Base-by-base conservation (phyloP, 2,113 vertebrate species). In the Bambusicola thoracicus region DNA sequence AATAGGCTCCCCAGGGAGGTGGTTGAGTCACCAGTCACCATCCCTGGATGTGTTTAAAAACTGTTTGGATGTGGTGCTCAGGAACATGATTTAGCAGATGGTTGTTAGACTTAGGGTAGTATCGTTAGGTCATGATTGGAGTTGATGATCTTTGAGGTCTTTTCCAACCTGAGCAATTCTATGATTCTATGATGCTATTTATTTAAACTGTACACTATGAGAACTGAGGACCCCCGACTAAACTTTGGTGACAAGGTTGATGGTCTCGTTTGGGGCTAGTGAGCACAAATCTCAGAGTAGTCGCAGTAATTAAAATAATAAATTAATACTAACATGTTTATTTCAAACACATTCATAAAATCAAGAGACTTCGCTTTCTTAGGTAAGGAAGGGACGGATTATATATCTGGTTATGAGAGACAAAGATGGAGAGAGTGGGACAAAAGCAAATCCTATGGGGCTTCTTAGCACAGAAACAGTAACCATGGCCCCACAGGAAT, bases 401-500 rank as follows among this genome's bases (percentile, higher is more conserved):
- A 8, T 0, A 1, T 18, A 46, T 19, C 25, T 12, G 7, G 15
- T 36, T 58, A n/a, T 0, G 3, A 82, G 15, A 44, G 34, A 16
- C 2, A 16, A 40, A 62, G 11, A 10, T 29, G 51, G 40, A 55
- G 34, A 14, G 6, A 27, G 15, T 6, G 6, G 10, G 9, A 15
- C 29, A 43, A 79, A 21, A 8, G 4, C 36, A 24, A 25, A 53
- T 7, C 15, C 5, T 44, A 6, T 43, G 53, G 20, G 40, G 8
- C 32, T 56, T 38, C 41, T 75, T 81, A 30, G 34, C 48, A 41
- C 65, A 55, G 40, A 62, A 19, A 32, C 20, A 53, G n/a, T 44
- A 56, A 44, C 13, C 18, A 29, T 0, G 1, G 15, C 5, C 30
- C 55, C 3, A 1, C 30, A 66, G 44, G 27, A 14, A 16, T 14